phyloP scores from a whole-genome alignment of 1,140 invertebrate genomes.

The Acromyrmex charruanus region DNA sequence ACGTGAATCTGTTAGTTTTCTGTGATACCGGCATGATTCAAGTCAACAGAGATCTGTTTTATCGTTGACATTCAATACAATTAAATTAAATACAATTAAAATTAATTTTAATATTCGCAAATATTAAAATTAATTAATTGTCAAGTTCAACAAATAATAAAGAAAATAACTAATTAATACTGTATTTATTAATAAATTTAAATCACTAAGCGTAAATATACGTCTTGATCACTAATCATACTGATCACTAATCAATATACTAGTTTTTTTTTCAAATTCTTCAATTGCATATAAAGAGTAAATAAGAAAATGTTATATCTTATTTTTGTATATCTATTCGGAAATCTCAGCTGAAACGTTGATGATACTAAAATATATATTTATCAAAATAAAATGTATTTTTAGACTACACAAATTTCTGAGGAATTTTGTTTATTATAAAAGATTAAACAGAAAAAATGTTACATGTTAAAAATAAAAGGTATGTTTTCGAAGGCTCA shows the following conservation, averaged over 20 bases:
- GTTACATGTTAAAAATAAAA: background rate
- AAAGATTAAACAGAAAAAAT: background rate
- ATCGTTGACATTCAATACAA: background rate
- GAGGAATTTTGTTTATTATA: background rate
- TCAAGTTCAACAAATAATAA: background rate
- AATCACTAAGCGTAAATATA: background rate
- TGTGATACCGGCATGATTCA: slow-evolving; percentile 24
- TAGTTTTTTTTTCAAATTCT: background rate
- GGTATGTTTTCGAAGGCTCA: background rate
- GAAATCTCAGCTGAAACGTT: background rate
- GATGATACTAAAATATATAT: background rate
- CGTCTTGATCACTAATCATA: background rate
- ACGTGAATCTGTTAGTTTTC: slow-evolving; percentile 29
- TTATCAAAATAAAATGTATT: background rate
- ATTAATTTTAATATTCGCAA: background rate
- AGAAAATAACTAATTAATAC: background rate
- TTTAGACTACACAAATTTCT: background rate
- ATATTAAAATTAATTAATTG: background rate
- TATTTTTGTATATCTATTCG: background rate
- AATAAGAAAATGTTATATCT: background rate
- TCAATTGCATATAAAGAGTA: background rate
- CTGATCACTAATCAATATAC: background rate
- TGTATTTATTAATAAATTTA: slow-evolving; percentile 5
- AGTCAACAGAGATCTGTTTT: slow-evolving; percentile 43
- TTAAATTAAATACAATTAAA: no score